Percentiles rank a stretch among this genome's conserved stretches.
Evolutionary conservation across 2,797 vertebrate genomes (phyloP).

Genomic region (Bucorvus abyssinicus): DNA sequence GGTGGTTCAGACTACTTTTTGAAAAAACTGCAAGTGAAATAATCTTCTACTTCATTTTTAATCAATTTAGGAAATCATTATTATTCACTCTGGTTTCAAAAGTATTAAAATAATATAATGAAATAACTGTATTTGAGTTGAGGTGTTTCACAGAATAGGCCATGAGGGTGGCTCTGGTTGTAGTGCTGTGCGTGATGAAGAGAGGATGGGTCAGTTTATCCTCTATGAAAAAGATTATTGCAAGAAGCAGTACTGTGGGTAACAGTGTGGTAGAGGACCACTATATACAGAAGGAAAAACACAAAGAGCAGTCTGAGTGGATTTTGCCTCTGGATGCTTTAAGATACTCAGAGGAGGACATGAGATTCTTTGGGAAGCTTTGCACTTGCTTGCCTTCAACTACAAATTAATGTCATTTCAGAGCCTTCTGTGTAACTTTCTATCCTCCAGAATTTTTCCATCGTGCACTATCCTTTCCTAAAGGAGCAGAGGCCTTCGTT

Average conservation of each 20-base stretch:
- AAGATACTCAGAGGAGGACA: background rate
- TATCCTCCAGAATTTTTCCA: background rate
- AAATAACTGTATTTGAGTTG: background rate
- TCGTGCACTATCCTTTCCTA: background rate
- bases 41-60: background rate
- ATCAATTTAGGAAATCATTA: background rate
- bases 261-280: background rate
- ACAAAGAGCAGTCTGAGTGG: background rate
- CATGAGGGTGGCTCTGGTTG: background rate
- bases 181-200: background rate
- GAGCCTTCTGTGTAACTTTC: background rate
- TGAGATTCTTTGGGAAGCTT: background rate
- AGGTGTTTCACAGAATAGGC: background rate
- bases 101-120: background rate
- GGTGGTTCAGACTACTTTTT: background rate
- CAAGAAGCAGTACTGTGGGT: background rate
- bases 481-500: background rate
- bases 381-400: background rate
- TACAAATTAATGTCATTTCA: background rate
- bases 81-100: background rate
- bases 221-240: background rate
- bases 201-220: background rate
- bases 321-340: background rate
- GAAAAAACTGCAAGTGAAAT: background rate
- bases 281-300: accelerated